A percentile compares a stretch with the other conserved stretches of the same genome.
Evolutionary conservation across 1,140 invertebrate species (phyloP).

Genomic region (Panulirus ornatus): DNA sequence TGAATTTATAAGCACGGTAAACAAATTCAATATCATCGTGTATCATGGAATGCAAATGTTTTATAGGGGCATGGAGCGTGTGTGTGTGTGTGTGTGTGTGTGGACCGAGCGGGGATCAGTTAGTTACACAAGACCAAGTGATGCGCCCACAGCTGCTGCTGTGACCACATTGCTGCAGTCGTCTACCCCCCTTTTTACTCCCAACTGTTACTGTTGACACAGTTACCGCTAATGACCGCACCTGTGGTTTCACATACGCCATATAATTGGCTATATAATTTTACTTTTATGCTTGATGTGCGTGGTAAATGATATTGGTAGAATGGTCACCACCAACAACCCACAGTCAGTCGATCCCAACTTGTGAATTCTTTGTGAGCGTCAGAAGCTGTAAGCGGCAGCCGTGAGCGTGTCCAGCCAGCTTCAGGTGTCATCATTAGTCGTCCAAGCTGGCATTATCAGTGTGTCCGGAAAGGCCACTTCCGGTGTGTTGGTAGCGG

Average conservation of each 20-base stretch:
- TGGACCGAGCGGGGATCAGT: not conserved
- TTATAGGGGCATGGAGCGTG: not conserved
- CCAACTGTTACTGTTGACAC: slow-evolving; percentile 6
- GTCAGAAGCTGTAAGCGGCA: too few relatives aligned
- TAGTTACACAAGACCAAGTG: not conserved
- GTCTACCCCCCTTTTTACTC: not conserved
- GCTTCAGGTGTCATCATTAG: too few relatives aligned
- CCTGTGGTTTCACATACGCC: too few relatives aligned
- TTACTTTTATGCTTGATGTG: too few relatives aligned
- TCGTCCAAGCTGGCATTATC: not conserved
- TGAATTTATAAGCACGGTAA: not conserved
- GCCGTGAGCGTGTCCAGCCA: too few relatives aligned
- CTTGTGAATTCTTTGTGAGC: too few relatives aligned
- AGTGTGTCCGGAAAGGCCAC: slow-evolving; percentile 2
- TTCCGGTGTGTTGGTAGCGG: too few relatives aligned
- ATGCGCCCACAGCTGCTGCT: not conserved
- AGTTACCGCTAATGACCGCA: too few relatives aligned
- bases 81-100: slow-evolving; percentile 19
- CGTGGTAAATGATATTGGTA: too few relatives aligned
- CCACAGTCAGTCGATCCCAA: too few relatives aligned
- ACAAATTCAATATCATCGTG: not conserved
- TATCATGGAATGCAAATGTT: not conserved
- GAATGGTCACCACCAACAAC: too few relatives aligned
- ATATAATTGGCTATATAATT: too few relatives aligned
- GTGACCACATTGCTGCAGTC: not conserved